Percentiles rank a stretch among this genome's conserved stretches.
These are phyloP conservation scores for Gymnogyps californianus DNA, from an alignment of 2,113 vertebrate genomes.

Conservation along the genomic window DNA sequence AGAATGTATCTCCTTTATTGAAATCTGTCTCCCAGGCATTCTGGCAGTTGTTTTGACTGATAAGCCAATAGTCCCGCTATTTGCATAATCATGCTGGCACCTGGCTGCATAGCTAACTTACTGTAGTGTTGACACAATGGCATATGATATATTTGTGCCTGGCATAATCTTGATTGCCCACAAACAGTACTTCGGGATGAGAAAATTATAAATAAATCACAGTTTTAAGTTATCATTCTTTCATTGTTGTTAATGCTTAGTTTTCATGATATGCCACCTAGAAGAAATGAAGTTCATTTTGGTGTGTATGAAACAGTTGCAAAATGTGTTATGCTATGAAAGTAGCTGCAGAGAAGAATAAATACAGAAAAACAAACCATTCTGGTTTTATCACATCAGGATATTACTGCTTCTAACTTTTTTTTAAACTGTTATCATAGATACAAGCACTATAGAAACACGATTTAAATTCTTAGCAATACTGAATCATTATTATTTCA, in stretches of 20 bases:
- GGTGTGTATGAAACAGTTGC: background rate
- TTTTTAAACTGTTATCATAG: background rate
- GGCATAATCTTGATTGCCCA: slow-evolving; percentile 28
- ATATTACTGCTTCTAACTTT: background rate
- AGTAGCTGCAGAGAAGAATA: background rate
- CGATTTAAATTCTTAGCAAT: background rate
- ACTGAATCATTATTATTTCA: background rate
- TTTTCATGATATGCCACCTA: background rate
- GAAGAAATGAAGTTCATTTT: background rate
- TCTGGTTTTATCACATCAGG: background rate
- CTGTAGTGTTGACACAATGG: background rate
- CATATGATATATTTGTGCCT: slow-evolving; percentile 31
- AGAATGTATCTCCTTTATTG: slow-evolving; percentile 49
- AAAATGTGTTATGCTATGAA: background rate
- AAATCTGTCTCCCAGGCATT: slow-evolving; percentile 47
- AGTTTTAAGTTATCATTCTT: background rate
- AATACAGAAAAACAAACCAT: background rate
- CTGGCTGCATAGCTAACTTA: background rate
- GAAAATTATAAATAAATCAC: slow-evolving; percentile 33
- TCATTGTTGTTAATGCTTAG: background rate
- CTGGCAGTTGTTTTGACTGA: slow-evolving; percentile 52
- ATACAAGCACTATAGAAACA: background rate
- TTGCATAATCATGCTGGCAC: slow-evolving; percentile 54
- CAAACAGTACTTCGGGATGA: background rate
- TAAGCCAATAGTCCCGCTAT: slow-evolving; percentile 27